Percentiles rank a stretch among this genome's conserved stretches.
phyloP scores from a whole-genome alignment of 2,797 vertebrate species.

The Percopsis omiscomaycus region DNA sequence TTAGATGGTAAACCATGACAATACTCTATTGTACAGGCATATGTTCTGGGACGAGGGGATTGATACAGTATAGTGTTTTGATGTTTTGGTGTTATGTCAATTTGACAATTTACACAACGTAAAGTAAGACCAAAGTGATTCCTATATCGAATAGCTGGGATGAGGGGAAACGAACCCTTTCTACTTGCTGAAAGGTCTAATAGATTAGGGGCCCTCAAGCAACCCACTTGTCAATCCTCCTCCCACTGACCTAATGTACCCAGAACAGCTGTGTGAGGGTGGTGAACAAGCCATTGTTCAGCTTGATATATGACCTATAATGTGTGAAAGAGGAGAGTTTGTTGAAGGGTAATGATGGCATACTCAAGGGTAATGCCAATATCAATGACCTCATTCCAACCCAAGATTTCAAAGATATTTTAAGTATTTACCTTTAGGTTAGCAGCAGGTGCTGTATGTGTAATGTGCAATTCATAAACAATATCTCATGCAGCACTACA shows the following conservation, averaged over 20 bases:
- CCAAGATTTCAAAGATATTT: slow-evolving; percentile 13
- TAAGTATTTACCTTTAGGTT: slow-evolving; percentile 9
- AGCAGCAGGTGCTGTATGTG: background rate
- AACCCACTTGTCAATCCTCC: slow-evolving; percentile 43
- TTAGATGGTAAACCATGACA: slow-evolving; percentile 34
- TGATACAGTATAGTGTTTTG: no score
- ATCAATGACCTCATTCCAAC: slow-evolving; percentile 44
- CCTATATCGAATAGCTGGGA: slow-evolving; percentile 18
- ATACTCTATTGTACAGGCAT: background rate
- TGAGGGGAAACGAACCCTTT: slow-evolving; percentile 38
- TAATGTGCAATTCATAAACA: background rate
- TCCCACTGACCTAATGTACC: slow-evolving; percentile 60
- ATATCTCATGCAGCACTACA: background rate
- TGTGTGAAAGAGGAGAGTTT: slow-evolving; percentile 56
- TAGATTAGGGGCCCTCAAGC: slow-evolving; percentile 53
- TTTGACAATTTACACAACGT: slow-evolving; percentile 8
- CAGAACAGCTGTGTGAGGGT: slow-evolving; percentile 68
- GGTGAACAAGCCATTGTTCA: slow-evolving; percentile 67
- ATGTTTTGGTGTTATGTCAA: no score
- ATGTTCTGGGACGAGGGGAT: no score
- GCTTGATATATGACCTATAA: slow-evolving; percentile 65
- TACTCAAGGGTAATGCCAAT: slow-evolving; percentile 14
- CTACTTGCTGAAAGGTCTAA: slow-evolving; percentile 55
- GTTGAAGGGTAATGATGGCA: slow-evolving; percentile 54
- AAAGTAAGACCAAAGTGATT: slow-evolving; percentile 38